Evolutionary conservation across 2,888 invertebrate species (phyloP).

Genomic region (Caenorhabditis sp.): DNA sequence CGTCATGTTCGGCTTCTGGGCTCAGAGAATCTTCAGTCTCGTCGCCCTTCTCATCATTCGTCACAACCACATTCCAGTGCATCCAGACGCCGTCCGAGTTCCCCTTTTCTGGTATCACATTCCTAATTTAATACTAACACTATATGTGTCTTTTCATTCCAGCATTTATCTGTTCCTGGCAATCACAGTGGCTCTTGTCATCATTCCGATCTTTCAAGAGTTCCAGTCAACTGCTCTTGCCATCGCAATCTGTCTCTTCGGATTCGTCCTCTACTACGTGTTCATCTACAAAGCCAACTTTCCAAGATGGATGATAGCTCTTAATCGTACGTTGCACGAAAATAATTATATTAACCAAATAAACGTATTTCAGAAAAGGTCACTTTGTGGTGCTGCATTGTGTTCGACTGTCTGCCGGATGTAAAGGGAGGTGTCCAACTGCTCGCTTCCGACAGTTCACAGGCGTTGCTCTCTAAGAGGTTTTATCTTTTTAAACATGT

Average conservation of each 20-base stretch:
- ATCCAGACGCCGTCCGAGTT: conserved; percentile 76
- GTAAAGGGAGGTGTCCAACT: conserved; percentile 66
- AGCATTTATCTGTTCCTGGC: conserved; percentile 69
- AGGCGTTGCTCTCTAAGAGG: conserved; percentile 68
- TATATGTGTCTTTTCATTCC: neutral
- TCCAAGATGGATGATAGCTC: conserved; percentile 61
- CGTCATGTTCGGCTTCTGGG: conserved; percentile 79
- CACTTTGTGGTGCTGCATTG: conserved; percentile 69
- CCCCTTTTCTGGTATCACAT: conserved; percentile 66
- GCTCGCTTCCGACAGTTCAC: conserved; percentile 73
- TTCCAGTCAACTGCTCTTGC: conserved; percentile 74
- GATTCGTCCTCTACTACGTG: conserved; percentile 75
- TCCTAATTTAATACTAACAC: neutral
- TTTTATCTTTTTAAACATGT: neutral
- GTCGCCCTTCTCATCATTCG: conserved; percentile 75
- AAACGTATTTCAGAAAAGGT: conserved; percentile 61
- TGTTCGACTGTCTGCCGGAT: conserved; percentile 77
- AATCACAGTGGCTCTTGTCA: conserved; percentile 74
- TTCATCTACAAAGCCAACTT: conserved; percentile 69
- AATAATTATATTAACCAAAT: neutral
- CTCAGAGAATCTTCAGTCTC: conserved; percentile 77
- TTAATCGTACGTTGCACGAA: conserved; percentile 64
- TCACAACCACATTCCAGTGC: conserved; percentile 75
- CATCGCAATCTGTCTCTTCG: conserved; percentile 71
- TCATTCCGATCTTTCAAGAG: conserved; percentile 77